Percentiles rank a stretch among this genome's conserved stretches.
These are phyloP conservation scores for Eremophila alpestris DNA, from an alignment of 2,797 vertebrate species.

Conservation along the genomic window DNA sequence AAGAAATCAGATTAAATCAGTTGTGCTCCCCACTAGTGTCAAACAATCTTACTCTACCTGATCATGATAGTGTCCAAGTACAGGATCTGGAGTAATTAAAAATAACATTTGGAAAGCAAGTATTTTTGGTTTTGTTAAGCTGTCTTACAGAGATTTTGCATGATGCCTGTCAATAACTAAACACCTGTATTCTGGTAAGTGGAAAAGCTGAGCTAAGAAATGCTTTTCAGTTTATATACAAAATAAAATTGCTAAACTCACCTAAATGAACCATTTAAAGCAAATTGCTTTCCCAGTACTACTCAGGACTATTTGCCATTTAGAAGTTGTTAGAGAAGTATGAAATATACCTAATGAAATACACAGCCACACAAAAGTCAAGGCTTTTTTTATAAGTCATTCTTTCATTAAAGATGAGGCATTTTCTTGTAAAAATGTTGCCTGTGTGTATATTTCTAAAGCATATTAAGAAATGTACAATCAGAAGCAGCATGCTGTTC, in stretches of 20 bases:
- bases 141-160: not conserved
- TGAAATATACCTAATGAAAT: conserved; percentile 41
- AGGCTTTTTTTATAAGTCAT: not conserved
- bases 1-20: not conserved
- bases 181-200: not conserved
- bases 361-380: not conserved
- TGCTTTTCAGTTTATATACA: not conserved
- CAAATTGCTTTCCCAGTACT: conserved; percentile 20
- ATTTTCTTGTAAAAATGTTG: conserved; percentile 25
- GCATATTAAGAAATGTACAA: conserved; percentile 46
- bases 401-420: conserved; percentile 25
- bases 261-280: conserved; percentile 50
- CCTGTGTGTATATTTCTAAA: conserved; percentile 33
- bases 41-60: not conserved
- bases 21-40: not conserved
- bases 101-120: not conserved
- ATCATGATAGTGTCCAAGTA: not conserved
- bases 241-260: conserved; percentile 34
- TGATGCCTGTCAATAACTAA: not conserved
- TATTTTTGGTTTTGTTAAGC: not conserved
- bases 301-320: not conserved
- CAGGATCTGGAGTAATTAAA: not conserved
- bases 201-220: conserved; percentile 31
- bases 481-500: conserved; percentile 49
- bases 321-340: not conserved